Percentiles rank a stretch among this genome's conserved stretches.
Evolutionary conservation across 2,797 vertebrate genomes (phyloP).

Genomic region (Falco biarmicus): DNA sequence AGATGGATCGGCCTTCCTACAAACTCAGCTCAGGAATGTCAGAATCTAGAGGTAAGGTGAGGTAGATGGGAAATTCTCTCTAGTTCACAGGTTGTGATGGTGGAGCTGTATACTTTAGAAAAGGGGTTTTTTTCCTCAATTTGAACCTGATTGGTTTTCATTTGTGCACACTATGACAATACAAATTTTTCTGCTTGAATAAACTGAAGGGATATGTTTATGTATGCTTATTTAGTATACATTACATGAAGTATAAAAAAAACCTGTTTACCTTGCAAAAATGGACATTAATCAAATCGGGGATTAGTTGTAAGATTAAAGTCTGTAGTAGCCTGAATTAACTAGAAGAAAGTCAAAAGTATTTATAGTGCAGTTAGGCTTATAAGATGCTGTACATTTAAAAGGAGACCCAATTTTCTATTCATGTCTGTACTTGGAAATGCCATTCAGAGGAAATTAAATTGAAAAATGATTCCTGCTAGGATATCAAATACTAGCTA

Average conservation of each 20-base stretch:
- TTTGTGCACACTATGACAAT: background rate
- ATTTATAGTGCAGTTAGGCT: background rate
- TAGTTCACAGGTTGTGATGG: background rate
- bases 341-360: background rate
- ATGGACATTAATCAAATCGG: background rate
- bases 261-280: background rate
- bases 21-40: conserved; percentile 89
- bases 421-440: background rate
- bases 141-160: background rate
- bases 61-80: background rate
- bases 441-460: background rate
- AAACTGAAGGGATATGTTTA: background rate
- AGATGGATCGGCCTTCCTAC: conserved; percentile 89
- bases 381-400: background rate
- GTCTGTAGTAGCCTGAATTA: background rate
- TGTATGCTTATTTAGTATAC: background rate
- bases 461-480: background rate
- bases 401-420: background rate
- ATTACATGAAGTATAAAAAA: background rate
- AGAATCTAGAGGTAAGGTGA: conserved; percentile 83
- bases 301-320: background rate
- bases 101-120: background rate
- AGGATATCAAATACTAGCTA: background rate
- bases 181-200: background rate
- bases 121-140: rapidly evolving